Evolutionary conservation across 2,113 vertebrate genomes (phyloP), one percentile per base, ranked within the genome.

Genomic region (Chloropsis cyanopogon): DNA sequence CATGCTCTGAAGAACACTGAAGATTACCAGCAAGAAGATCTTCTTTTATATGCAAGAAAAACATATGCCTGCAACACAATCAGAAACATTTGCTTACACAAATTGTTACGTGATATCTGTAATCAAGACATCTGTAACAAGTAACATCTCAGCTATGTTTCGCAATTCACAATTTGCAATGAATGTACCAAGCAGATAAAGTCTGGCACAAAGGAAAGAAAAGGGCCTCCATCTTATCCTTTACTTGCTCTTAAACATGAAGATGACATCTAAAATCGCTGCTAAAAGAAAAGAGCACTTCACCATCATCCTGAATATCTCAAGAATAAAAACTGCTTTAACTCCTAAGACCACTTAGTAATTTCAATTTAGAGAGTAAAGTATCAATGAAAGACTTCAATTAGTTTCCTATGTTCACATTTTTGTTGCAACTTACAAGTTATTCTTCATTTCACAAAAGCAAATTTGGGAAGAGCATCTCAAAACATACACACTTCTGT

Each of bases 41-140:
- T 97, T 99, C 99, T 90, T 98, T 99, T 95, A 99, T 98, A 41
- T 99, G 99, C 97, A 98, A 98, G 97, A 99, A 99, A 97, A 99
- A 99, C 93, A 99, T 97, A 54, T 99, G 99, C 93, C 99, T 99
- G 97, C 46, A 96, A 94, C 17, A 54, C 28, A 97, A 95, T 11
- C 25, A 87, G 60, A 83, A 86, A 73, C 35, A 25, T 37, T 75
- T 84, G 35, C 63, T 96, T 78, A 81, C 15, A 70, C 12, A 60
- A 76, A 26, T 33, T 2, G 0, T 69, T 76, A 66, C 22, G 15
- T 17, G 20, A 63, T 24, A 14, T 57, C 69, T 81, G n/a, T 70
- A 91, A 81, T 42, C 46, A 86, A 87, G 47, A 50, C 23, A 82
- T n/a, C n/a, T 2, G 4, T n/a, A 83, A 72, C 46, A 77, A 65